A percentile compares a stretch with the other conserved stretches of the same genome.
These are phyloP conservation scores for Hydrophis major DNA, from an alignment of 2,797 vertebrate genomes.

Conservation along the genomic window DNA sequence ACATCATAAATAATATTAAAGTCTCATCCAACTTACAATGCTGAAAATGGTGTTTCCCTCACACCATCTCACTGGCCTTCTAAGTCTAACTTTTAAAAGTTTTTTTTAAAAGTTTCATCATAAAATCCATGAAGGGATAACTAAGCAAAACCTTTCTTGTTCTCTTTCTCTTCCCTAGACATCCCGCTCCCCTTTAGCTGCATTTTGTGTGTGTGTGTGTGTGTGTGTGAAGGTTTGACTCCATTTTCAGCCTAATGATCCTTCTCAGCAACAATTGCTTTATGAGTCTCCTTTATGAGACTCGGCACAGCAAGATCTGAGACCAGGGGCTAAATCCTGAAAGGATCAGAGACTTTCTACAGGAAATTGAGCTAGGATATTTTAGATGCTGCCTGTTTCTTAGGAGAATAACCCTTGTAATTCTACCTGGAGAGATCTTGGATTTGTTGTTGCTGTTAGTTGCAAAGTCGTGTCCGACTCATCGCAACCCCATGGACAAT, in stretches of 20 bases:
- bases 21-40: conserved; percentile 53
- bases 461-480: too few relatives aligned
- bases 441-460: too few relatives aligned
- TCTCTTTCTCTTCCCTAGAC: conserved; percentile 58
- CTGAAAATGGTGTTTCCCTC: conserved; percentile 41
- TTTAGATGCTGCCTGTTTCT: background rate
- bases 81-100: background rate
- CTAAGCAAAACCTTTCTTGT: conserved; percentile 54
- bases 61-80: conserved; percentile 30
- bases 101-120: conserved; percentile 52
- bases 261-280: background rate
- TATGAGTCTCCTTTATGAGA: background rate
- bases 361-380: background rate
- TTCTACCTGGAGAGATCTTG: background rate
- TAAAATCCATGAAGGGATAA: conserved; percentile 55
- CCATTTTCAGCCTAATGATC: background rate
- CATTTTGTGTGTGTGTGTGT: too few relatives aligned
- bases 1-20: conserved; percentile 49
- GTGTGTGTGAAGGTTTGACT: background rate
- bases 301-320: background rate
- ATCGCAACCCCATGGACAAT: too few relatives aligned
- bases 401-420: background rate
- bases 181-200: conserved; percentile 38
- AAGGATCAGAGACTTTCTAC: conserved; percentile 2
- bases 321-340: conserved; percentile 7